Base-by-base conservation (phyloP, 2,797 vertebrate genomes). In the Pipistrellus nathusii region DNA sequence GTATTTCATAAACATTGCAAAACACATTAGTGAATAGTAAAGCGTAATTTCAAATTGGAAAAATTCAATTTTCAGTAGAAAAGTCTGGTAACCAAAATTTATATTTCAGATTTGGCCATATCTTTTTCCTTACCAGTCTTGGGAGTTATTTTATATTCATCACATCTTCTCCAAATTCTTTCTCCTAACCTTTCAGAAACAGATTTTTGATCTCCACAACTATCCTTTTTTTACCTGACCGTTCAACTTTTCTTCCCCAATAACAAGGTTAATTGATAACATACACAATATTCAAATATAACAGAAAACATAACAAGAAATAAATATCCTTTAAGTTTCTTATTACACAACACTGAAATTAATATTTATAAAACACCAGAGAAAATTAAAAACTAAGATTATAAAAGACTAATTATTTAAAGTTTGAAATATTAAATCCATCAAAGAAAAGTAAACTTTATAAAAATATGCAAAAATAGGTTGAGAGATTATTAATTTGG, bases 21-120 rank as follows among this genome's bases (percentile, higher is more conserved):
- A 91, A 73, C 44, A 71, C 48, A 62, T 32, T 27, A 64, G 11
- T 66, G 14, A 85, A 17, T 30, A 75, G 30, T 84, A 86, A 96
- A 88, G 88, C 59, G 5, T 64, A 44, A 80, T 51, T 93, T 89
- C 46, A 88, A 90, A 35, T 93, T 81, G 81, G 21, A 96, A 32
- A 95, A 85, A 75, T 59, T 62, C 4, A 76, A 59, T 88, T 82
- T 89, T 84, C 41, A 48, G 4, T 64, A 77, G 78, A 41, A 97
- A 90, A 83, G 13, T 3, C 32, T 64, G 14, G 8, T 75, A 94
- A 95, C 25, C 21, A 71, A 88, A 75, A 59, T 32, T 44, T 87
- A 8, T 66, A 85, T 35, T 85, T 84, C 27, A 88, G 15, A 12
- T 75, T 69, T 71, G 20, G 53, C 21, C 75, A 20, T 80, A 53